A percentile compares a stretch with the other conserved stretches of the same genome.
Conservation (phyloP, 2,113 vertebrate species). For the Albula glossodonta region DNA sequence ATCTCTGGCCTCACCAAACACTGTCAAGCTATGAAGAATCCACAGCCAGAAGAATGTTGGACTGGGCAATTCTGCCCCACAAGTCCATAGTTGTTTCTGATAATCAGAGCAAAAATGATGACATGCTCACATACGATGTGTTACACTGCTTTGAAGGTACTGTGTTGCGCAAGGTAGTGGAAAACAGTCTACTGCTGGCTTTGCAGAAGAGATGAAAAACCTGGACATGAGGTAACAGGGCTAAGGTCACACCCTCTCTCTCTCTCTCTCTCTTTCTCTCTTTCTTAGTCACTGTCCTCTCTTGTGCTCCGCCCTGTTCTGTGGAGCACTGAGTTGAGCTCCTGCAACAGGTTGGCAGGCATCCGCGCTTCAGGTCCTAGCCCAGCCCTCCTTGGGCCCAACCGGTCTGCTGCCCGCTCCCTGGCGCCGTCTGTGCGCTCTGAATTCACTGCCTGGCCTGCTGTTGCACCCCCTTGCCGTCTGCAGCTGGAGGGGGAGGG, state of each 20-base stretch:
- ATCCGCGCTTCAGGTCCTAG: slow-evolving; percentile 51
- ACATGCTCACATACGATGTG: too few species aligned
- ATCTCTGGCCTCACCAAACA: neutral
- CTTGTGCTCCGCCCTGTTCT: slow-evolving; percentile 67
- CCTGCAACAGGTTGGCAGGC: slow-evolving; percentile 79
- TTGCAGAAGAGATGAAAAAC: too few species aligned
- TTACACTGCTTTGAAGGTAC: too few species aligned
- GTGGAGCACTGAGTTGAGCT: slow-evolving; percentile 82
- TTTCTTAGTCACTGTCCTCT: slow-evolving; percentile 26
- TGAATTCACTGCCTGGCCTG: too few species aligned
- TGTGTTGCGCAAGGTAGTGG: too few species aligned
- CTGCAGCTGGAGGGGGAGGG: neutral
- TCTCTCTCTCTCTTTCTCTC: neutral
- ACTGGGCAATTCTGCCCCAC: too few species aligned
- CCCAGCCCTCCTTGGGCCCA: slow-evolving; percentile 31
- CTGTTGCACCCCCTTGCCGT: too few species aligned
- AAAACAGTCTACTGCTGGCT: neutral
- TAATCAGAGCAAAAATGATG: too few species aligned
- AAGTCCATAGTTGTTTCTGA: too few species aligned
- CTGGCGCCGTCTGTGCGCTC: neutral
- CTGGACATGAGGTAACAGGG: too few species aligned
- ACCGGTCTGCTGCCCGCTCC: slow-evolving; percentile 20
- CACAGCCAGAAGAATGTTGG: too few species aligned
- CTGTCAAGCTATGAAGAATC: too few species aligned
- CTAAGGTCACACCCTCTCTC: neutral